Percentiles rank a stretch among this genome's conserved stretches.
Conservation (phyloP, 2,113 vertebrate genomes). For the Brachirus orientalis region DNA sequence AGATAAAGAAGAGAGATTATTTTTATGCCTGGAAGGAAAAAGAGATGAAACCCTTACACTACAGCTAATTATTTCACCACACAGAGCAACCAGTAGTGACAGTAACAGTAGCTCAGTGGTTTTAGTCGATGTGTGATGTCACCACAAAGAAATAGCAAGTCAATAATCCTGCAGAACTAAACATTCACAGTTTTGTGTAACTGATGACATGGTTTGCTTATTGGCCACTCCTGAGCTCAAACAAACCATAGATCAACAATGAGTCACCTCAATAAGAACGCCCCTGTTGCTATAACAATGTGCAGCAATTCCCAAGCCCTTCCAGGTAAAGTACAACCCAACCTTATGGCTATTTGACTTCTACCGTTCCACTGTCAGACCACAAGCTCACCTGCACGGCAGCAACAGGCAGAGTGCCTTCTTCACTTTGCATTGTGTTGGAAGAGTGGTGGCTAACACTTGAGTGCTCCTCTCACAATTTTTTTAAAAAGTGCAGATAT, state of each 20-base stretch:
- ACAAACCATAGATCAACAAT: slow-evolving; percentile 56
- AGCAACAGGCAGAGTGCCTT: background rate
- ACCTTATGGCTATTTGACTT: slow-evolving; percentile 28
- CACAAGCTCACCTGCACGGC: background rate
- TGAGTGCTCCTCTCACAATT: background rate
- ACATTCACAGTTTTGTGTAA: slow-evolving; percentile 1
- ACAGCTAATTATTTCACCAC: slow-evolving; percentile 7
- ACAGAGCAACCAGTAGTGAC: background rate
- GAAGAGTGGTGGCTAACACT: background rate
- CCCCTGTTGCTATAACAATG: slow-evolving; percentile 37
- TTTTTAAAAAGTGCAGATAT: background rate
- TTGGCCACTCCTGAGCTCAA: slow-evolving; percentile 11
- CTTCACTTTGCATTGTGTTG: background rate
- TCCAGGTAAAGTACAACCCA: slow-evolving; percentile 21
- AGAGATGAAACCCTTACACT: slow-evolving; percentile 4
- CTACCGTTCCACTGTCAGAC: background rate
- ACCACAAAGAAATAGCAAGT: slow-evolving; percentile 11
- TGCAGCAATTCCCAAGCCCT: slow-evolving; percentile 28
- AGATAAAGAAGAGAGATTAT: slow-evolving; percentile 17
- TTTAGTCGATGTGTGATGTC: background rate
- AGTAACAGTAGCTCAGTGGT: background rate
- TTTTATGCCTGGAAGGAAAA: slow-evolving; percentile 27
- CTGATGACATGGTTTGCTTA: slow-evolving; percentile 1
- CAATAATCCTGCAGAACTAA: slow-evolving; percentile 8
- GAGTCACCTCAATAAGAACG: slow-evolving; percentile 41